phyloP scores from a whole-genome alignment of 1,140 invertebrate genomes.

The Drosophila mojavensis region DNA sequence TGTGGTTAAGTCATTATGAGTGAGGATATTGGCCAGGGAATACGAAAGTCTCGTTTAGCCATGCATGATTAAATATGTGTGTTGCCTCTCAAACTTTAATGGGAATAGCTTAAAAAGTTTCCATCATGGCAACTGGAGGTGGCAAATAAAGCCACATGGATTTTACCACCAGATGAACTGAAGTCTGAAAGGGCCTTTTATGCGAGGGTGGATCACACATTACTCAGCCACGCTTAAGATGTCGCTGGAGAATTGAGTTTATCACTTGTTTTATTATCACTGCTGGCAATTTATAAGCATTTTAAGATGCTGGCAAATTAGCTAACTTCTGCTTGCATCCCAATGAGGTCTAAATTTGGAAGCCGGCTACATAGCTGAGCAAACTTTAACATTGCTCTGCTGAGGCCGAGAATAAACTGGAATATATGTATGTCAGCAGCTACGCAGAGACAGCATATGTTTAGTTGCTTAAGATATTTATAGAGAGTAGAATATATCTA shows the following conservation, averaged over 20 bases:
- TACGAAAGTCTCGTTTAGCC: constrained; percentile 47
- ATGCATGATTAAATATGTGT: constrained; percentile 74
- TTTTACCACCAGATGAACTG: constrained; percentile 34
- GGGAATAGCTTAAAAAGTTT: constrained; percentile 66
- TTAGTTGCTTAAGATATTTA: too few species aligned
- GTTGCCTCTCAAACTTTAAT: constrained; percentile 65
- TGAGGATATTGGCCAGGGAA: constrained; percentile 55
- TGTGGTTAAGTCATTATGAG: constrained; percentile 40
- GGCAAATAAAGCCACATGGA: constrained; percentile 38
- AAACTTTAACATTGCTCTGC: too few species aligned
- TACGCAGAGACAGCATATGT: too few species aligned
- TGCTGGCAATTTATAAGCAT: background rate
- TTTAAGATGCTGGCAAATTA: background rate
- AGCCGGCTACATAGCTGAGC: too few species aligned
- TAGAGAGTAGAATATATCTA: too few species aligned
- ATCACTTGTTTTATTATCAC: constrained; percentile 3
- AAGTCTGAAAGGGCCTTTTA: constrained; percentile 11
- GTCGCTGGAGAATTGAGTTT: constrained; percentile 28
- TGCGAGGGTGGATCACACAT: background rate
- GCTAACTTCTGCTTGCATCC: background rate
- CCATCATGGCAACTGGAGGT: constrained; percentile 24
- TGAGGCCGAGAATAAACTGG: too few species aligned
- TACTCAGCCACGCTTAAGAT: constrained; percentile 15
- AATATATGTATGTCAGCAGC: too few species aligned
- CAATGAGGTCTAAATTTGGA: background rate